These are phyloP conservation scores for Gadus chalcogrammus DNA, from an alignment of 2,113 vertebrate genomes.

Conservation along the genomic window DNA sequence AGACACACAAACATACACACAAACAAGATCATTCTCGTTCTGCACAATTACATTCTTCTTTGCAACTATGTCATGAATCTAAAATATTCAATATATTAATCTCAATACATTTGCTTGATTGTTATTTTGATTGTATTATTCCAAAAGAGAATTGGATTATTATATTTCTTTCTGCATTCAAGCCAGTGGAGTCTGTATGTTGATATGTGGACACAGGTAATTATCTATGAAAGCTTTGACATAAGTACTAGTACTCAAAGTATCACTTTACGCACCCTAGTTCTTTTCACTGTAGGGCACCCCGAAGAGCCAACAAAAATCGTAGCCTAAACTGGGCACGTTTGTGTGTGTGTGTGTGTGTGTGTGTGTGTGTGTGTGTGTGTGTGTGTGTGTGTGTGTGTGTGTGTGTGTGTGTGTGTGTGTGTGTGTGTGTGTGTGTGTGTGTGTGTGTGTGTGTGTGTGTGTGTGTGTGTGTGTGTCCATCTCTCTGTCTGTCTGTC, in stretches of 20 bases:
- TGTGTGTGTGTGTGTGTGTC: slow-evolving; percentile 13
- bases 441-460: slow-evolving; percentile 23
- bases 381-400: neutral
- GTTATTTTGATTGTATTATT: neutral
- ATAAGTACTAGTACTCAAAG: neutral
- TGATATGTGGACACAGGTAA: neutral
- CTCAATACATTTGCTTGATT: neutral
- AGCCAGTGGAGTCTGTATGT: no score
- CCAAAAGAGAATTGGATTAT: neutral
- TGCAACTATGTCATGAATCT: neutral
- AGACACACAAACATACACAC: neutral
- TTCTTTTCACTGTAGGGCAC: neutral
- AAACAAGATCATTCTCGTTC: neutral
- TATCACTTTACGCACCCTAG: neutral
- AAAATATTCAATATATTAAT: no score
- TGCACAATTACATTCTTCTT: no score
- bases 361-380: neutral
- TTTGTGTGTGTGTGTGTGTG: neutral
- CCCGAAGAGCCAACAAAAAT: neutral
- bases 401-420: neutral
- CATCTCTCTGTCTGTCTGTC: no score
- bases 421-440: slow-evolving; percentile 9
- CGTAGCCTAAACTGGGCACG: neutral
- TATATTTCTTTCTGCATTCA: no score
- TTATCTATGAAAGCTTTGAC: neutral